Evolutionary conservation across 2,888 invertebrate genomes (phyloP).

Genomic region (Catocala sponsa): DNA sequence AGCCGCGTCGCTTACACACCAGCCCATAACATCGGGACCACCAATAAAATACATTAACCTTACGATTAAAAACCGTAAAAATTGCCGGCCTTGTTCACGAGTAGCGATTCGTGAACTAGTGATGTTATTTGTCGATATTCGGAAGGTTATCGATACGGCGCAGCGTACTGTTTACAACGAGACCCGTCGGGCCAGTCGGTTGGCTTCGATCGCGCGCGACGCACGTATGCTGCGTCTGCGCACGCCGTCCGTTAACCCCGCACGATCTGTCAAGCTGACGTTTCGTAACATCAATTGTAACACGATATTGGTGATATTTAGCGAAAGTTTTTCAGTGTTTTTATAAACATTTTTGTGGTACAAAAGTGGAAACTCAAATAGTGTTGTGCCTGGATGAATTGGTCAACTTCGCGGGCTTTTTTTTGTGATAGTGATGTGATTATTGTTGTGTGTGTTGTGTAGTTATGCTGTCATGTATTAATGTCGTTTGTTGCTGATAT

Average conservation of each 20-base stretch:
- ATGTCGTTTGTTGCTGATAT: constrained; percentile 84
- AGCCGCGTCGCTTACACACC: neutral
- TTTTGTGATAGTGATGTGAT: constrained; percentile 76
- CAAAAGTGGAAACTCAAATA: constrained; percentile 31
- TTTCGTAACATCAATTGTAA: constrained; percentile 70
- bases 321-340: constrained; percentile 44
- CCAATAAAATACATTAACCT: constrained; percentile 36
- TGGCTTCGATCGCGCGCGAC: constrained; percentile 71
- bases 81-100: constrained; percentile 58
- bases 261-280: constrained; percentile 82
- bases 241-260: constrained; percentile 69
- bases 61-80: constrained; percentile 50
- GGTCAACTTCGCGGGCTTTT: constrained; percentile 57
- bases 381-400: constrained; percentile 62
- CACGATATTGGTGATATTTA: constrained; percentile 51
- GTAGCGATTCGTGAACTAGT: constrained; percentile 61
- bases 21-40: constrained; percentile 26
- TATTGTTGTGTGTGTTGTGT: constrained; percentile 65
- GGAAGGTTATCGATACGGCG: constrained; percentile 78
- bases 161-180: constrained; percentile 71
- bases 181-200: constrained; percentile 64
- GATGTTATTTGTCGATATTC: constrained; percentile 65
- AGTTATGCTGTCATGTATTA: constrained; percentile 78
- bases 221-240: constrained; percentile 69
- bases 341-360: constrained; percentile 37